phyloP scores from a whole-genome alignment of 2,113 vertebrate genomes.

The Crypturellus undulatus region DNA sequence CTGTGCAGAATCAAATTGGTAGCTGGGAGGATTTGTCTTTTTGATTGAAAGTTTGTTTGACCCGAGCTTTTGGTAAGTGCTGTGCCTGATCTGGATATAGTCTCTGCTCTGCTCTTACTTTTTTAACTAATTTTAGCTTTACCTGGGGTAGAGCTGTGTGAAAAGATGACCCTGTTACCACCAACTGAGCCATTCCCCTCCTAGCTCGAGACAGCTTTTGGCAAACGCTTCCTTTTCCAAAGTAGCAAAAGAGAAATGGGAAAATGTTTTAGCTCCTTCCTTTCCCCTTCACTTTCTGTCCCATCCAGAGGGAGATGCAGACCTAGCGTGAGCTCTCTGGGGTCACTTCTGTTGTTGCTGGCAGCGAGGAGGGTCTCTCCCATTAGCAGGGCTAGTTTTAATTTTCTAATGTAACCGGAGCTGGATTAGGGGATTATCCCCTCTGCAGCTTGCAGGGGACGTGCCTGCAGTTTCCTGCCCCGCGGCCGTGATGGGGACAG shows the following conservation, averaged over 20 bases:
- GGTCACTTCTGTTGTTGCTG: background rate
- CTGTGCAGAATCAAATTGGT: constrained; percentile 47
- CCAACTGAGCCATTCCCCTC: constrained; percentile 23
- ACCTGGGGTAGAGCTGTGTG: constrained; percentile 10
- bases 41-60: constrained; percentile 63
- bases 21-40: constrained; percentile 41
- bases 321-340: background rate
- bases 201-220: background rate
- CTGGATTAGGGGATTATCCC: constrained; percentile 64
- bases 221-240: background rate
- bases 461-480: background rate
- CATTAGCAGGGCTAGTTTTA: constrained; percentile 47
- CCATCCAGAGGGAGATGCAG: background rate
- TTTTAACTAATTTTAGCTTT: constrained; percentile 56
- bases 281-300: background rate
- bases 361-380: background rate
- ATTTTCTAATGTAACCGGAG: constrained; percentile 67
- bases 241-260: background rate
- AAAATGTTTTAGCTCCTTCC: background rate
- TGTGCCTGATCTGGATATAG: constrained; percentile 40
- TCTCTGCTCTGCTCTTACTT: background rate
- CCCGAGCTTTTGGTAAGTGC: constrained; percentile 35
- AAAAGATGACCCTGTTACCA: constrained; percentile 57
- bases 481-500: background rate
- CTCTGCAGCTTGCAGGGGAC: background rate